phyloP scores from a whole-genome alignment of 2,888 invertebrate genomes.

The Thereva nobilitata region DNA sequence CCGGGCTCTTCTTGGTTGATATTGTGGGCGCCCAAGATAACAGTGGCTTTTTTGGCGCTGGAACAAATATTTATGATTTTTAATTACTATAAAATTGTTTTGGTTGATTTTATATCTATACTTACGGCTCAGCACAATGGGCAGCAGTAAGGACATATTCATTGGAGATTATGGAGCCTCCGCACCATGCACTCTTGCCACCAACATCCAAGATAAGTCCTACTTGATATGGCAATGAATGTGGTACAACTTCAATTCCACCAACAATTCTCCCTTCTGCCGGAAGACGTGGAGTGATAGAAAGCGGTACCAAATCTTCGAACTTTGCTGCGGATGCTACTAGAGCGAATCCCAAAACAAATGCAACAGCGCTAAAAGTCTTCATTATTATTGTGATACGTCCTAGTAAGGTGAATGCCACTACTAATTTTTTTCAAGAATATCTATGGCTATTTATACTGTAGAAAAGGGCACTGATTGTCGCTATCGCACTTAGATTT shows the following conservation, averaged over 20 bases:
- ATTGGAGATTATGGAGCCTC: conserved; percentile 27
- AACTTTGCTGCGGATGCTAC: conserved; percentile 5
- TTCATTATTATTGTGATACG: conserved; percentile 20
- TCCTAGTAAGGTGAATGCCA: too few species aligned
- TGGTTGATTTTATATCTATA: not conserved
- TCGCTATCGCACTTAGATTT: too few species aligned
- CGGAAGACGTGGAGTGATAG: conserved; percentile 4
- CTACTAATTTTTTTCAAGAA: too few species aligned
- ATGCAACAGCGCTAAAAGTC: conserved; percentile 1
- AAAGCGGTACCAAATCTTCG: conserved; percentile 41
- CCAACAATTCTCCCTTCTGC: conserved; percentile 52
- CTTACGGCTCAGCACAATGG: conserved; percentile 40
- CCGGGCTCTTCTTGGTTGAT: conserved; percentile 17
- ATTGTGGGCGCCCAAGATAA: conserved; percentile 37
- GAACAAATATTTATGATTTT: conserved; percentile 4
- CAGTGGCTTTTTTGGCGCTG: conserved; percentile 32
- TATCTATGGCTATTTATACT: too few species aligned
- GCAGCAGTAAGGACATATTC: conserved; percentile 27
- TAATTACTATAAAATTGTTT: not conserved
- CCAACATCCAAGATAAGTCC: conserved; percentile 3
- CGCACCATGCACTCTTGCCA: conserved; percentile 23
- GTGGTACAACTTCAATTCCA: conserved; percentile 51
- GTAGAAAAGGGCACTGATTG: too few species aligned
- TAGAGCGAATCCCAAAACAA: conserved; percentile 6
- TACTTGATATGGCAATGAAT: conserved; percentile 51